Evolutionary conservation across 1,140 invertebrate species (phyloP).

Genomic region (Achroia grisella): DNA sequence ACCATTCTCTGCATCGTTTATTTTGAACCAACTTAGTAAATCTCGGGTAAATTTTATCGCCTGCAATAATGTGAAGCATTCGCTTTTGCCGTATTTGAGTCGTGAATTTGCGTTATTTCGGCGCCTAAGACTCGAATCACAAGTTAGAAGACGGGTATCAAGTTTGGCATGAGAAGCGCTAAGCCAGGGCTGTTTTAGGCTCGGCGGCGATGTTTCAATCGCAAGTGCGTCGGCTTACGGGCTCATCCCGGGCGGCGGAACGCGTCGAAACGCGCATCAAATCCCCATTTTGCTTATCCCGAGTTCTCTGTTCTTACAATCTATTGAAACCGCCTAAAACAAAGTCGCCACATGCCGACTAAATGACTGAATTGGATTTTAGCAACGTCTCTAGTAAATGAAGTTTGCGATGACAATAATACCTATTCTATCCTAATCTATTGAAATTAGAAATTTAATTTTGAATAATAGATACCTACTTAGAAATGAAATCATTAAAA

Average conservation of each 20-base stretch:
- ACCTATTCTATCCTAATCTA: too few relatives aligned
- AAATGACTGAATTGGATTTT: too few relatives aligned
- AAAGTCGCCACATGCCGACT: too few relatives aligned
- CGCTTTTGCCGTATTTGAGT: constrained; percentile 17
- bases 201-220: constrained; percentile 52
- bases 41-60: constrained; percentile 12
- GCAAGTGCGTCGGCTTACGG: constrained; percentile 53
- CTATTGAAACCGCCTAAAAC: constrained; percentile 2
- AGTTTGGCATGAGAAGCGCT: constrained; percentile 52
- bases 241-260: constrained; percentile 36
- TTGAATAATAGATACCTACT: too few relatives aligned
- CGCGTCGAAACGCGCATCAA: constrained; percentile 58
- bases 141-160: constrained; percentile 61
- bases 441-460: too few relatives aligned
- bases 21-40: constrained; percentile 15
- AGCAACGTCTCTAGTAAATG: too few relatives aligned
- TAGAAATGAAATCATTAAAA: too few relatives aligned
- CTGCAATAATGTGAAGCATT: constrained; percentile 10
- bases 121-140: constrained; percentile 60
- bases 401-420: too few relatives aligned
- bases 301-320: constrained; percentile 25
- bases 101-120: constrained; percentile 65
- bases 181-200: constrained; percentile 56
- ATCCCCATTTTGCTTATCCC: constrained; percentile 54
- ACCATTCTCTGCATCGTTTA: constrained; percentile 24